Evolutionary conservation across 2,797 vertebrate genomes (phyloP), one percentile per base, ranked within the genome.

Genomic region (Tokudaia muenninki): DNA sequence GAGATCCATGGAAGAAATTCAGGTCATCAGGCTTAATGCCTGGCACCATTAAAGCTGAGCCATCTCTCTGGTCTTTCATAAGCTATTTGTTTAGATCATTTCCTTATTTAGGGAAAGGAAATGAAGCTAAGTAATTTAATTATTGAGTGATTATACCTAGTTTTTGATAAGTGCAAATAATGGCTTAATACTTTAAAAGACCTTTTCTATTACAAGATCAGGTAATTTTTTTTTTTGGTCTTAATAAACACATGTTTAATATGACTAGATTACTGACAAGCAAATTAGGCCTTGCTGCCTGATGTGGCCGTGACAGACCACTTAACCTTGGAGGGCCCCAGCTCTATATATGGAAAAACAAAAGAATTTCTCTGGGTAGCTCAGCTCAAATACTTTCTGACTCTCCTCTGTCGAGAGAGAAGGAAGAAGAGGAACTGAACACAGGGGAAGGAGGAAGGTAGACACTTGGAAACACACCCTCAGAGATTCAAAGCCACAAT

Each of bases 181-280:
- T 78, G 26, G n/a, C 37, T 84, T 84, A 79, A 59, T 55, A 94
- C 90, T 87, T 88, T 50, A 91, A 83, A 91, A 93, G 87, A 67
- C 61, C 52, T 78, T 79, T 84, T 37, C 72, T 57, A 91, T 55
- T 41, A 96, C 0, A 57, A 24, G 65, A 77, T n/a, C 74, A 61
- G 44, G 50, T 11, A 55, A 21, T n/a, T 41, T 41, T 9, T 41
- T 41, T 87, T 55, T n/a, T 67, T 31, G 63, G 57, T 90, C 82
- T 83, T 17, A 11, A 63, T 41, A 78, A 70, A 89, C 57, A 95
- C 31, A 50, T 11, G 1, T 95, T 22, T 87, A 65, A 90, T 52
- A 59, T 61, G 79, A 84, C 5, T 13, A 63, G 55, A 61, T 47
- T 34, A 88, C 47, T 61, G 70, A 89, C 21, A 29, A 19, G 44